A percentile compares a stretch with the other conserved stretches of the same genome.
phyloP scores from a whole-genome alignment of 2,797 vertebrate species.

The Meriones psammophilus region DNA sequence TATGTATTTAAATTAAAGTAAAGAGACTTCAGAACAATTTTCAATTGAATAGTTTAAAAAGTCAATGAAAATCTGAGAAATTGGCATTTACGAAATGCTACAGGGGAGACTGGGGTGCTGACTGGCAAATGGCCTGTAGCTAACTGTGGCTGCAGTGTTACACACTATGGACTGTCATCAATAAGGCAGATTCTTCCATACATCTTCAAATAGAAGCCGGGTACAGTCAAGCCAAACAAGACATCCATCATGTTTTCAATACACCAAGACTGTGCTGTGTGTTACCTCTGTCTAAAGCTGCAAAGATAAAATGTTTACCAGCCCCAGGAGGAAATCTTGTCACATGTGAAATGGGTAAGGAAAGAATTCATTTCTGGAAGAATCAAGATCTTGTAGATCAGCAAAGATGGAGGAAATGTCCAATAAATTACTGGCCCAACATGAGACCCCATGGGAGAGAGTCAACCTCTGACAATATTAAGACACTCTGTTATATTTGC shows the following conservation, averaged over 20 bases:
- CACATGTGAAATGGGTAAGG: neutral
- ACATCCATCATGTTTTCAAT: slow-evolving; percentile 44
- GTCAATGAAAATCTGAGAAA: neutral
- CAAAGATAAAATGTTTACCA: slow-evolving; percentile 38
- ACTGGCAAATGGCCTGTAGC: neutral
- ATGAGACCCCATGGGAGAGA: too few species aligned
- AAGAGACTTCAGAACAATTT: neutral
- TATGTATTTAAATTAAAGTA: slow-evolving; percentile 41
- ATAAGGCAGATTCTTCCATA: neutral
- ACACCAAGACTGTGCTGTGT: neutral
- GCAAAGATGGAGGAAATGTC: too few species aligned
- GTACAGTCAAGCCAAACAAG: slow-evolving; percentile 31
- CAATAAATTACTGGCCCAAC: too few species aligned
- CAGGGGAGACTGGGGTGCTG: neutral
- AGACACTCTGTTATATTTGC: too few species aligned
- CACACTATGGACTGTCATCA: neutral
- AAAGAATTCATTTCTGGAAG: neutral
- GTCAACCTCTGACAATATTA: too few species aligned
- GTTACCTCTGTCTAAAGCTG: slow-evolving; percentile 40
- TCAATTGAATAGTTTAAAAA: neutral
- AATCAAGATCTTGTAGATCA: neutral
- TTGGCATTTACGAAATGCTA: neutral
- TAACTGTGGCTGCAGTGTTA: neutral
- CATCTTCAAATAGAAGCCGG: slow-evolving; percentile 37
- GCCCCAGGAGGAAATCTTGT: slow-evolving; percentile 25